phyloP scores from a whole-genome alignment of 2,888 invertebrate genomes.

The Andricus curvator region DNA sequence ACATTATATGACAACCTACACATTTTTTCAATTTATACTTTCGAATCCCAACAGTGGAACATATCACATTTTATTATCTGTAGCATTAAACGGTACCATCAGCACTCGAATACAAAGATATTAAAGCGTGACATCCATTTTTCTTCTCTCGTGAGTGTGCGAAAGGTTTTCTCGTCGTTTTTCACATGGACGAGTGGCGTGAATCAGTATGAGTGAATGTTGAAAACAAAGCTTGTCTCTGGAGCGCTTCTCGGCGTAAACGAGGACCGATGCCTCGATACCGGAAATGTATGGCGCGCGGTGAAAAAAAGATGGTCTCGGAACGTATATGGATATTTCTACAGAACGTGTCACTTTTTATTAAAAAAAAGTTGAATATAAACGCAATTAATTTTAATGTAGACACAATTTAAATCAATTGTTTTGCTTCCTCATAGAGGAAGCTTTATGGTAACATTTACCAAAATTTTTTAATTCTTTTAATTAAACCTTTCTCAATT shows the following conservation, averaged over 20 bases:
- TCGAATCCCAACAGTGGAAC: not conserved
- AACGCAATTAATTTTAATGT: constrained; percentile 17
- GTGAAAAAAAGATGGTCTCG: constrained; percentile 46
- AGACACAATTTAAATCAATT: too few species aligned
- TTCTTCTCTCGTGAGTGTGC: constrained; percentile 6
- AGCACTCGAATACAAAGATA: constrained; percentile 14
- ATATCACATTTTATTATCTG: constrained; percentile 8
- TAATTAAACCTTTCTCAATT: too few species aligned
- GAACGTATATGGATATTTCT: not conserved
- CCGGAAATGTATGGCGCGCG: constrained; percentile 68
- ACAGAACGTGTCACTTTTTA: not conserved
- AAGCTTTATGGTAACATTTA: too few species aligned
- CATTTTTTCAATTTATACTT: not conserved
- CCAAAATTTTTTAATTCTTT: too few species aligned
- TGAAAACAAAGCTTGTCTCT: constrained; percentile 71
- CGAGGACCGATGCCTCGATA: constrained; percentile 68
- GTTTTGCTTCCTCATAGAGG: too few species aligned
- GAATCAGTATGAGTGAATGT: constrained; percentile 25
- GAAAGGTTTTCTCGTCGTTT: constrained; percentile 28
- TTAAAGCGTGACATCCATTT: constrained; percentile 23
- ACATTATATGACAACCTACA: not conserved
- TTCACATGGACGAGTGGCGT: constrained; percentile 1
- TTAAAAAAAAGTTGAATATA: not conserved
- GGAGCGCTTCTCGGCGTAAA: constrained; percentile 61
- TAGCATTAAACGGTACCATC: constrained; percentile 20